phyloP scores from a whole-genome alignment of 2,888 invertebrate species.

The Pristionchus exspectatus region DNA sequence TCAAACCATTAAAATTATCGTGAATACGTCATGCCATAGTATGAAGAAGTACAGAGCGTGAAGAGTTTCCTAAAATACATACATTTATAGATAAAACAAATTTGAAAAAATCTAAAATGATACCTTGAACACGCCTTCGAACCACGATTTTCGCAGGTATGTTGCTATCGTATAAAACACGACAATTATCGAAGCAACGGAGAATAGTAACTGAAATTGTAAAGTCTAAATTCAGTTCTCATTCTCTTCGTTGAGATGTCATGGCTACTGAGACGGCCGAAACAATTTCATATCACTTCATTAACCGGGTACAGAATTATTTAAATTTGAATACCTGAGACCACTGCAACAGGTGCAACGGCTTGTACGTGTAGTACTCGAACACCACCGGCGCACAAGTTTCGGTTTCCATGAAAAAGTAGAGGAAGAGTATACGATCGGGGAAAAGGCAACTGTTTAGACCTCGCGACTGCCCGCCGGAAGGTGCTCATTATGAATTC shows the following conservation, averaged over 20 bases:
- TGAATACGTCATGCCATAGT: neutral
- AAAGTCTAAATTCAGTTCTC: neutral
- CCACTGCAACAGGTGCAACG: neutral
- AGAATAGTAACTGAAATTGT: neutral
- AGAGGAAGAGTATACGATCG: too few species aligned
- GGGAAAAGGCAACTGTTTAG: too few species aligned
- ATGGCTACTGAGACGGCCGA: neutral
- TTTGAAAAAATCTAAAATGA: neutral
- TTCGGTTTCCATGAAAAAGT: neutral
- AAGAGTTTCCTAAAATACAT: neutral
- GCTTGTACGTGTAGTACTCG: neutral
- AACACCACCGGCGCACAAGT: neutral
- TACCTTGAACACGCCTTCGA: constrained; percentile 38
- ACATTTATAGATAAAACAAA: neutral
- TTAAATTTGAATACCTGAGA: neutral
- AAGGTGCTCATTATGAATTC: too few species aligned
- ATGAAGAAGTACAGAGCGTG: constrained; percentile 4
- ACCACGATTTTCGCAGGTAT: constrained; percentile 28
- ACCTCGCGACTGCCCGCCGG: too few species aligned
- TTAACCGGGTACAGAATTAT: too few species aligned
- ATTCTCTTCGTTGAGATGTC: neutral
- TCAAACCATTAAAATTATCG: neutral
- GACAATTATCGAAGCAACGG: constrained; percentile 18
- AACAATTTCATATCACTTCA: too few species aligned
- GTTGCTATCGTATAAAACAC: neutral